Percentiles rank a stretch among this genome's conserved stretches.
Evolutionary conservation across 2,888 invertebrate species (phyloP).

Genomic region (Drosophila lutescens): DNA sequence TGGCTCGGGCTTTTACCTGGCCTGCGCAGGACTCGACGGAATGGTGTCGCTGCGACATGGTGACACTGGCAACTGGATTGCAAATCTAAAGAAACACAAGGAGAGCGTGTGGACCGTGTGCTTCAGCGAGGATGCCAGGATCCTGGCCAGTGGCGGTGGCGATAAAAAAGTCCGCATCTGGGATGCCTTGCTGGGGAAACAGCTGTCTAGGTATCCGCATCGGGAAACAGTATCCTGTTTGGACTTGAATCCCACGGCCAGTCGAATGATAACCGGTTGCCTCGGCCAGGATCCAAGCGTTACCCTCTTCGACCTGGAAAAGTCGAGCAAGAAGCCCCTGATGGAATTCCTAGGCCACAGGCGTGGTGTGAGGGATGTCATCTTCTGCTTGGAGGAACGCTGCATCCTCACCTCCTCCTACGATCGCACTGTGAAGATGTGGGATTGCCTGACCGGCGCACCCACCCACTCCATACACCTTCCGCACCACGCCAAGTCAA

Average conservation of each 20-base stretch:
- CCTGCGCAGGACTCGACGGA: constrained; percentile 87
- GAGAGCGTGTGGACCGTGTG: neutral
- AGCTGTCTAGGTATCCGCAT: constrained; percentile 93
- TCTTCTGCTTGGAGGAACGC: constrained; percentile 90
- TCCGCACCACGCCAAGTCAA: constrained; percentile 90
- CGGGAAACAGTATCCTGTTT: constrained; percentile 97
- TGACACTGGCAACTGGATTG: constrained; percentile 98
- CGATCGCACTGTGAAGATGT: constrained; percentile 93
- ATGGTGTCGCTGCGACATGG: constrained; percentile 97
- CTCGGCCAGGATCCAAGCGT: constrained; percentile 93
- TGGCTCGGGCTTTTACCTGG: constrained; percentile 48
- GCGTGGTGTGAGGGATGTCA: constrained; percentile 91
- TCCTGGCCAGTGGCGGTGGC: constrained; percentile 4
- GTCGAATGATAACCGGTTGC: constrained; percentile 92
- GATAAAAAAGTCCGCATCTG: constrained; percentile 90
- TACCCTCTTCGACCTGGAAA: constrained; percentile 91
- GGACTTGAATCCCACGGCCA: constrained; percentile 91
- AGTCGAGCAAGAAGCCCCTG: constrained; percentile 85
- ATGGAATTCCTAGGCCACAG: constrained; percentile 90
- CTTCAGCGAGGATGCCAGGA: neutral
- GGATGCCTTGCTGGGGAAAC: constrained; percentile 95
- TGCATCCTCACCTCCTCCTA: constrained; percentile 94
- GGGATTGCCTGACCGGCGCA: constrained; percentile 89
- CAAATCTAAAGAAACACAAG: constrained; percentile 83
- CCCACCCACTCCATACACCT: constrained; percentile 93